A percentile compares a stretch with the other conserved stretches of the same genome.
Evolutionary conservation across 2,113 vertebrate species (phyloP).

Genomic region (Tragelaphus imberbis): DNA sequence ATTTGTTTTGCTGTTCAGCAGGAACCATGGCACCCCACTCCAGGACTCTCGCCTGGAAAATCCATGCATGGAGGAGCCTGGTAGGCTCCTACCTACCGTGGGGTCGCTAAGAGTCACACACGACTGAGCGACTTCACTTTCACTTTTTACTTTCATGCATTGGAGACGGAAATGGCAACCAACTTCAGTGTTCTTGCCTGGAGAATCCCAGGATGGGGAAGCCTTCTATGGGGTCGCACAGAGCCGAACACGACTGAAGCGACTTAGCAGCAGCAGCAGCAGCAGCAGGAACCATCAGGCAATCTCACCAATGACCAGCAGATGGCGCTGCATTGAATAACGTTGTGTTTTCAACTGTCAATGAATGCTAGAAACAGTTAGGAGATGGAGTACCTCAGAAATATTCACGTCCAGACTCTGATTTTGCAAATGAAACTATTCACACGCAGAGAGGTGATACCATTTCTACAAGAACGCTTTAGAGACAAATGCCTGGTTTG

Average conservation of each 20-base stretch:
- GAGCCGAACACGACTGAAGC: too few species aligned
- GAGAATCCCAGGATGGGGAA: too few species aligned
- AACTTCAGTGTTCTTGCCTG: too few species aligned
- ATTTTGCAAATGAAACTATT: neutral
- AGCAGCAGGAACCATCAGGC: neutral
- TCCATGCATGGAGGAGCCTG: too few species aligned
- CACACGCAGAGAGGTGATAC: neutral
- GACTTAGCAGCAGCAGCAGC: too few species aligned
- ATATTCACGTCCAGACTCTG: neutral
- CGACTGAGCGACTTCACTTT: too few species aligned
- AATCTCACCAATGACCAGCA: slow-evolving; percentile 44
- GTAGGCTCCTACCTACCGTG: too few species aligned
- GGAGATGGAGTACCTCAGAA: neutral
- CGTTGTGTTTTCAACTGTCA: neutral
- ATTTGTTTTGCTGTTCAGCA: neutral
- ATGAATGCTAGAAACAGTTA: neutral
- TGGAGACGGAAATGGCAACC: too few species aligned
- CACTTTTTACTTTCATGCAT: too few species aligned
- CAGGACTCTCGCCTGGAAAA: too few species aligned
- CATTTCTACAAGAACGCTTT: neutral
- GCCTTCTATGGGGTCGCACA: too few species aligned
- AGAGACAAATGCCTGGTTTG: neutral
- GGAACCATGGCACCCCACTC: neutral
- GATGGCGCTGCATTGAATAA: slow-evolving; percentile 34
- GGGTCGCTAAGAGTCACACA: too few species aligned